These are phyloP conservation scores for Liopterus haemorrhoidalis DNA, from an alignment of 2,888 invertebrate species.

Conservation along the genomic window DNA sequence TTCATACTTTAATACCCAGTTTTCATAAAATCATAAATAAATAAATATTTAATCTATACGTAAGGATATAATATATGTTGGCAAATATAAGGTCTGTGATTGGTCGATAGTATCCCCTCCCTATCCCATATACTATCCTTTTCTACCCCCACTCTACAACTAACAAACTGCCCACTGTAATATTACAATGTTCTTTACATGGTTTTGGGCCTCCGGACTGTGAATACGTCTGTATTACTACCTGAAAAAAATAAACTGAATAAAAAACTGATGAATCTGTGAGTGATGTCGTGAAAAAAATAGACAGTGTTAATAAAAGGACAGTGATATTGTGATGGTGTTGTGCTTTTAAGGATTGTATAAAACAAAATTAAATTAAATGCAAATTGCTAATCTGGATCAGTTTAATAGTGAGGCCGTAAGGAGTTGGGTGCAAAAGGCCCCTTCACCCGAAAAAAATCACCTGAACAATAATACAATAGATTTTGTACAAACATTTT, in stretches of 20 bases:
- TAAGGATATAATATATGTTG: conserved; percentile 45
- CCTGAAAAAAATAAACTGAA: too few species aligned
- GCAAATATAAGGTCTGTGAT: conserved; percentile 35
- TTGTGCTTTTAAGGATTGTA: too few species aligned
- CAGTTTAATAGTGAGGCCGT: conserved; percentile 55
- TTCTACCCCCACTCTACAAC: conserved; percentile 38
- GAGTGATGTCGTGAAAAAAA: too few species aligned
- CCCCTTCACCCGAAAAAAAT: conserved; percentile 45
- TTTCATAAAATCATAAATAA: conserved; percentile 46
- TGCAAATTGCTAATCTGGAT: conserved; percentile 51
- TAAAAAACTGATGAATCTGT: too few species aligned
- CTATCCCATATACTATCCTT: conserved; percentile 37
- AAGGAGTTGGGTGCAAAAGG: conserved; percentile 55
- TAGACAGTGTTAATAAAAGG: too few species aligned
- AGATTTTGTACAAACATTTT: conserved; percentile 45
- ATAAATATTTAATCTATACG: conserved; percentile 50
- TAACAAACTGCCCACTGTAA: conserved; percentile 42
- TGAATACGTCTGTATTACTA: too few species aligned
- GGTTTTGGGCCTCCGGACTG: conserved; percentile 42
- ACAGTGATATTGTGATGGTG: too few species aligned
- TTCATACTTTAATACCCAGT: too few species aligned
- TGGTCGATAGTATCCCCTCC: conserved; percentile 38
- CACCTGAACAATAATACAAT: conserved; percentile 50
- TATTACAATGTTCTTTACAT: conserved; percentile 45
- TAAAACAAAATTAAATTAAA: conserved; percentile 7